These are phyloP conservation scores for Eubucco bourcierii DNA, from an alignment of 2,113 vertebrate species.

Conservation along the genomic window DNA sequence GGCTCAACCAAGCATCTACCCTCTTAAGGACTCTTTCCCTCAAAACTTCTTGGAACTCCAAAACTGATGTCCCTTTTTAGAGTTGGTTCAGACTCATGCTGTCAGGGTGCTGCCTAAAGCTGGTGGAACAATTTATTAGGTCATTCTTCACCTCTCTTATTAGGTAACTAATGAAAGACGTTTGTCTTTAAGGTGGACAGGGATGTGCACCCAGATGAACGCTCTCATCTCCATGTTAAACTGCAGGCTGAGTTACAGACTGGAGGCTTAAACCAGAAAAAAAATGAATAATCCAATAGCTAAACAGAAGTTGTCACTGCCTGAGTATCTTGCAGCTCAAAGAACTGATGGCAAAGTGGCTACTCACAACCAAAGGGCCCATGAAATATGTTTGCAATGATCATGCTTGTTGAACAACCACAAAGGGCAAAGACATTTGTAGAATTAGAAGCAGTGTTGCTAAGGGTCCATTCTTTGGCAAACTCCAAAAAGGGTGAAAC, in stretches of 20 bases:
- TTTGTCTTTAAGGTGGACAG: not conserved
- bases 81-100: not conserved
- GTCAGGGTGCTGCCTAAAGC: not conserved
- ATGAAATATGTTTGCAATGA: not conserved
- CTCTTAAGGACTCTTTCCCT: not conserved
- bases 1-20: not conserved
- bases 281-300: not conserved
- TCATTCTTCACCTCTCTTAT: not conserved
- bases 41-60: not conserved
- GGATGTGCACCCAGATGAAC: not conserved
- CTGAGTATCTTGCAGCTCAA: not conserved
- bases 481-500: not conserved
- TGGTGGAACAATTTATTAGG: not conserved
- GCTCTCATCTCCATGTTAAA: not conserved
- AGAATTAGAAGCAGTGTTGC: not conserved
- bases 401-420: not conserved
- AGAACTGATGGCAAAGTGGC: not conserved
- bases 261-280: not conserved
- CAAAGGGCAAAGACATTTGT: fast-evolving
- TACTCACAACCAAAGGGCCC: not conserved
- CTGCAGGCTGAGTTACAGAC: not conserved
- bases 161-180: not conserved
- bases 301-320: not conserved
- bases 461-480: not conserved
- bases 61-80: not conserved